Evolutionary conservation across 37 sponge, comb jelly and placozoan species (phyloP).

Genomic region (Agelas oroides): DNA sequence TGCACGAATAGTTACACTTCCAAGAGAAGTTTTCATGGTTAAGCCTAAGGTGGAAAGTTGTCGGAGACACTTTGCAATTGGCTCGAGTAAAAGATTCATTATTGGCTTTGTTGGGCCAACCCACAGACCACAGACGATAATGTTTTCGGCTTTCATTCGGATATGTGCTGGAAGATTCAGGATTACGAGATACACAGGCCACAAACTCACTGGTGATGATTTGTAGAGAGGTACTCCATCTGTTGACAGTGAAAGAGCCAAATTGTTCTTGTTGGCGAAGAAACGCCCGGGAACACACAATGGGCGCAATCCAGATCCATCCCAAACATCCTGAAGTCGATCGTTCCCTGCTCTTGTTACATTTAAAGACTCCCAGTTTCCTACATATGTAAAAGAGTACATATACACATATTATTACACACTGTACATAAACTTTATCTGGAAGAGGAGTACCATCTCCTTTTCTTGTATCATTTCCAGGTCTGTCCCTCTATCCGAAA

Average conservation of each 20-base stretch:
- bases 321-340: no score
- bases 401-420: no score
- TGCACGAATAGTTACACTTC: not conserved
- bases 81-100: not conserved
- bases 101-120: not conserved
- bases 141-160: not conserved
- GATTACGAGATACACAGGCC: not conserved
- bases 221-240: conserved; percentile 13
- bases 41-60: not conserved
- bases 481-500: no score
- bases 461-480: no score
- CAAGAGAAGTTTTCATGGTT: no score
- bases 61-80: not conserved
- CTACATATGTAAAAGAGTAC: no score
- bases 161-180: conserved; percentile 6
- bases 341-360: no score
- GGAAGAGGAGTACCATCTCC: no score
- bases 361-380: no score
- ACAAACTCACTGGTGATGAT: not conserved
- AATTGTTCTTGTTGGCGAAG: not conserved
- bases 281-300: not conserved
- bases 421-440: no score
- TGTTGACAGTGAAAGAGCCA: not conserved
- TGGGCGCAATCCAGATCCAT: no score
- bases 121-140: not conserved